phyloP scores from a whole-genome alignment of 2,113 vertebrate species.

The Penelope pileata region DNA sequence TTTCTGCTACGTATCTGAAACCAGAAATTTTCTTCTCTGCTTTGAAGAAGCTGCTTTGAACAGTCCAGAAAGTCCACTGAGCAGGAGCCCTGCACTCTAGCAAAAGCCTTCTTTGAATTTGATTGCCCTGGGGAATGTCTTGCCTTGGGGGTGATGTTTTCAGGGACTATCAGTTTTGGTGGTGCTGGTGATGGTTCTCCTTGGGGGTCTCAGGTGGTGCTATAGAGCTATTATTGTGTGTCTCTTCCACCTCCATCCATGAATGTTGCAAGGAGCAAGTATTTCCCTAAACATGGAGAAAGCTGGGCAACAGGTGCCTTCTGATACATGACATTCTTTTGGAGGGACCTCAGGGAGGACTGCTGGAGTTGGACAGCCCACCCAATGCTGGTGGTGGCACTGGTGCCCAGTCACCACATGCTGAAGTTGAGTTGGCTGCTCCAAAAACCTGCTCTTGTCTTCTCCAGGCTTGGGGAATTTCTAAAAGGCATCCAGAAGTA shows the following conservation, averaged over 20 bases:
- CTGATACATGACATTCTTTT: neutral
- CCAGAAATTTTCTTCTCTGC: neutral
- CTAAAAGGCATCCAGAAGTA: neutral
- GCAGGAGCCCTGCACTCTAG: neutral
- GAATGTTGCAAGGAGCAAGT: neutral
- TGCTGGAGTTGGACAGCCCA: neutral
- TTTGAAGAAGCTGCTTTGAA: neutral
- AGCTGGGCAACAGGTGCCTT: neutral
- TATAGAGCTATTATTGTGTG: neutral
- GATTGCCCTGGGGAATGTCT: neutral
- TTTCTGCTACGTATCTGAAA: neutral
- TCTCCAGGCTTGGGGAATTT: neutral
- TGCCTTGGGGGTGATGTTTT: neutral
- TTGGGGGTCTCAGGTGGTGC: neutral
- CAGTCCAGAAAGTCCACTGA: neutral
- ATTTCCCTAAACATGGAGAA: neutral
- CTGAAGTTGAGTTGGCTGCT: neutral
- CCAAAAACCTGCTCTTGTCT: neutral
- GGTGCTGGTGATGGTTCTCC: neutral
- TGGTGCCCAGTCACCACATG: fast-evolving
- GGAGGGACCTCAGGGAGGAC: neutral
- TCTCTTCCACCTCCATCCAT: neutral
- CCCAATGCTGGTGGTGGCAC: neutral
- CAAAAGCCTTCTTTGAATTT: neutral
- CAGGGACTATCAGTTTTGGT: neutral